phyloP scores from a whole-genome alignment of 2,113 vertebrate species.

The Hirundichthys speculiger region DNA sequence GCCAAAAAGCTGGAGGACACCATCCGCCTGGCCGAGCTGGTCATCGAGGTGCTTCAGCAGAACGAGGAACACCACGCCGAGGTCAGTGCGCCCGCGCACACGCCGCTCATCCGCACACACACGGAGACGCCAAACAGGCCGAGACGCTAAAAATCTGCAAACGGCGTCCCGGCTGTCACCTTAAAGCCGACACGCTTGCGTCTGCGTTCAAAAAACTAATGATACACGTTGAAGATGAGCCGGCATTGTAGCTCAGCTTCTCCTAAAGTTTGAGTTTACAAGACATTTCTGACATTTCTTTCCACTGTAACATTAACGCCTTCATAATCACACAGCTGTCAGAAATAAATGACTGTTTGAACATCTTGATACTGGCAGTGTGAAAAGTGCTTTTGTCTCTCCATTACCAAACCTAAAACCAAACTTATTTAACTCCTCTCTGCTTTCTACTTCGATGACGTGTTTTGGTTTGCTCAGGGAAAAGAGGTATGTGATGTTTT shows the following conservation, averaged over 20 bases:
- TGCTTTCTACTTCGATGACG: slow-evolving; percentile 87
- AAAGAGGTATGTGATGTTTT: slow-evolving; percentile 95
- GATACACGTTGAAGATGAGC: too few relatives aligned
- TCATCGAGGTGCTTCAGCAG: slow-evolving; percentile 98
- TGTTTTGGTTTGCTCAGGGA: slow-evolving; percentile 91
- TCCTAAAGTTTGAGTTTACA: too few relatives aligned
- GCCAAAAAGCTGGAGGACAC: slow-evolving; percentile 99
- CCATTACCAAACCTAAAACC: slow-evolving; percentile 36
- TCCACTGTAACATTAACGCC: too few relatives aligned
- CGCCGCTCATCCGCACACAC: neutral
- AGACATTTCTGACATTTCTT: too few relatives aligned
- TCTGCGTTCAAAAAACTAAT: too few relatives aligned
- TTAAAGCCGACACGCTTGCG: too few relatives aligned
- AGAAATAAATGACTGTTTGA: too few relatives aligned
- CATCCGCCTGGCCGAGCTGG: slow-evolving; percentile 95
- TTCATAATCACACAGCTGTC: too few relatives aligned
- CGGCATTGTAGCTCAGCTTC: too few relatives aligned
- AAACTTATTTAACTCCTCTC: slow-evolving; percentile 87
- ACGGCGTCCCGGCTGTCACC: too few relatives aligned
- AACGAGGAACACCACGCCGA: slow-evolving; percentile 99
- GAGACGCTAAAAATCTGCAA: neutral
- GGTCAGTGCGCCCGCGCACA: slow-evolving; percentile 81
- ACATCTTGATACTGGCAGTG: too few relatives aligned
- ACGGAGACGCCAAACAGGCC: neutral
- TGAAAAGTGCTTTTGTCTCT: neutral